Conservation (phyloP, 2,888 invertebrate genomes). For the Volucella inflata region DNA sequence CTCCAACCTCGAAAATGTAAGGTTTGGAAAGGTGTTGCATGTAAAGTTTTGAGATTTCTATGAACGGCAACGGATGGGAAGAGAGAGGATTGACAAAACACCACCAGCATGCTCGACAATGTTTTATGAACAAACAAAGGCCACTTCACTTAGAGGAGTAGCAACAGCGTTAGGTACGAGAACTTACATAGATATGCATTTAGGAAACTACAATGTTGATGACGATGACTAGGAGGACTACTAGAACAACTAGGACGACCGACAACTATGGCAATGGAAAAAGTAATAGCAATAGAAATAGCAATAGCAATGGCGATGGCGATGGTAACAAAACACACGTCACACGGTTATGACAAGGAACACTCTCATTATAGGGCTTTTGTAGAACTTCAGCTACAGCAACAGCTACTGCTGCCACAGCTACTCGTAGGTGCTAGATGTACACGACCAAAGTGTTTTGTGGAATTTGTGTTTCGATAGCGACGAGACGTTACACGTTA, state of each 20-base stretch:
- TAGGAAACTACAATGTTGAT: conserved; percentile 35
- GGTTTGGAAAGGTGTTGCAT: conserved; percentile 32
- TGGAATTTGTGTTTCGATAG: conserved; percentile 62
- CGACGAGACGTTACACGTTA: not conserved
- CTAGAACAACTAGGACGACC: too few relatives aligned
- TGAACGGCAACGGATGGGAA: not conserved
- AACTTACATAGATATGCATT: conserved; percentile 40
- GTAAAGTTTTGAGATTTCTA: conserved; percentile 48
- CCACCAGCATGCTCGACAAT: not conserved
- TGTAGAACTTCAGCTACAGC: too few relatives aligned
- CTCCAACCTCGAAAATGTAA: not conserved
- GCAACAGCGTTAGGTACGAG: conserved; percentile 33
- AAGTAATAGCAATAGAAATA: too few relatives aligned
- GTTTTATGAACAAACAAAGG: conserved; percentile 68
- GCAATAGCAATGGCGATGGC: conserved; percentile 28
- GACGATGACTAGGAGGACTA: too few relatives aligned
- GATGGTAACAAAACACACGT: conserved; percentile 65
- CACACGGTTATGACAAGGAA: conserved; percentile 70
- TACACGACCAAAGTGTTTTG: conserved; percentile 65
- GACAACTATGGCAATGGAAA: too few relatives aligned
- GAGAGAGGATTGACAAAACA: not conserved
- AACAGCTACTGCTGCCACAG: not conserved
- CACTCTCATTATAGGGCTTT: conserved; percentile 63
- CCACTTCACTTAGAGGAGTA: conserved; percentile 40
- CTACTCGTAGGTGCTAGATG: conserved; percentile 56